These are phyloP conservation scores for Thecocarcelia acutangulata DNA, from an alignment of 2,888 invertebrate genomes.

Conservation along the genomic window DNA sequence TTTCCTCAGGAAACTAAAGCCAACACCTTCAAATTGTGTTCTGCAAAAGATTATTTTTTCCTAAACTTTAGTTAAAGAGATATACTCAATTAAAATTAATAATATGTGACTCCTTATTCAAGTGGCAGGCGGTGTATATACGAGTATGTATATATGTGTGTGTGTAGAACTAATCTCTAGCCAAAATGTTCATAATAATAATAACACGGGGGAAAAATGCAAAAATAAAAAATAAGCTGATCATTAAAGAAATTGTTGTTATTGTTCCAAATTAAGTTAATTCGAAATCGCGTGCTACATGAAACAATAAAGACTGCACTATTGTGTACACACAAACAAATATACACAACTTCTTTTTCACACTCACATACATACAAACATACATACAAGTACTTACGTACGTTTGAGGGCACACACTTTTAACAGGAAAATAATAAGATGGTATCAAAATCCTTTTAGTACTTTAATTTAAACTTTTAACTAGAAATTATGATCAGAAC, in stretches of 20 bases:
- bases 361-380: neutral
- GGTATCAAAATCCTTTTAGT: neutral
- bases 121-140: no score
- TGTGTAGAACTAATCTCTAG: slow-evolving; percentile 13
- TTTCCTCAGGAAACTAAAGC: no score
- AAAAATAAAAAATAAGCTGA: slow-evolving; percentile 36
- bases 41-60: no score
- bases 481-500: no score
- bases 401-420: neutral
- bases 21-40: no score
- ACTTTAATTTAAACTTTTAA: no score
- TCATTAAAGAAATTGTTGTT: slow-evolving; percentile 66
- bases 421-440: neutral
- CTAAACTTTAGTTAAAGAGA: no score
- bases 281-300: slow-evolving; percentile 72
- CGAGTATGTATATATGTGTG: neutral
- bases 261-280: slow-evolving; percentile 72
- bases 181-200: slow-evolving; percentile 27
- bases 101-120: no score
- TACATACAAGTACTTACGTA: neutral
- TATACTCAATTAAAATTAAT: no score
- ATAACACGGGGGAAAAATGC: slow-evolving; percentile 24
- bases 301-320: slow-evolving; percentile 68
- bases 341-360: neutral
- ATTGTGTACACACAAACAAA: neutral